Percentiles rank a stretch among this genome's conserved stretches.
Evolutionary conservation across 30 jellyfish, hydroid and myxozoan species (phyloP).

Genomic region (Cassiopea andromeda): DNA sequence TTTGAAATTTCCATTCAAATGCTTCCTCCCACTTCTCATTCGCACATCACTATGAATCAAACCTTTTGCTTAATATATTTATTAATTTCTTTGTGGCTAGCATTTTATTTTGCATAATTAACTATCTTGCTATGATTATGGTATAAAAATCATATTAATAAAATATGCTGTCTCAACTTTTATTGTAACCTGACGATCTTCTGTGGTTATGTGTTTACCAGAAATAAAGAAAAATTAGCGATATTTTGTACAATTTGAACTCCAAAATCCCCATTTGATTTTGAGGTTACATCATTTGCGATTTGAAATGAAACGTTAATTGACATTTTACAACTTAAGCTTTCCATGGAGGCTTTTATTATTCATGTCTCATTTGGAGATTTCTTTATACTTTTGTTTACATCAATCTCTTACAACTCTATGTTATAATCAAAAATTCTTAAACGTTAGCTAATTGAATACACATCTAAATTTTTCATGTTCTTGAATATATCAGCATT

Average conservation of each 20-base stretch:
- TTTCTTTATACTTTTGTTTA: too few species aligned
- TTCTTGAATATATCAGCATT: too few species aligned
- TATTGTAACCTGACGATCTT: not conserved
- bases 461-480: too few species aligned
- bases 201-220: not conserved
- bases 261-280: not conserved
- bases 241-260: not conserved
- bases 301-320: not conserved
- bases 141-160: not conserved
- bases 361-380: not conserved
- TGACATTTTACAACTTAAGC: not conserved
- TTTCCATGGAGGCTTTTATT: not conserved
- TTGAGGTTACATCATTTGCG: not conserved
- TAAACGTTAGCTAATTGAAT: too few species aligned
- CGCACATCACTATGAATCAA: not conserved
- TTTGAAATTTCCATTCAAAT: not conserved
- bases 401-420: too few species aligned
- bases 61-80: not conserved
- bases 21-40: not conserved
- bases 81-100: not conserved
- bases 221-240: not conserved
- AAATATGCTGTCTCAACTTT: not conserved
- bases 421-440: too few species aligned
- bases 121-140: not conserved
- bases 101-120: not conserved